phyloP scores from a whole-genome alignment of 92 coral and sea anemone species.

The Paragorgia papillata region DNA sequence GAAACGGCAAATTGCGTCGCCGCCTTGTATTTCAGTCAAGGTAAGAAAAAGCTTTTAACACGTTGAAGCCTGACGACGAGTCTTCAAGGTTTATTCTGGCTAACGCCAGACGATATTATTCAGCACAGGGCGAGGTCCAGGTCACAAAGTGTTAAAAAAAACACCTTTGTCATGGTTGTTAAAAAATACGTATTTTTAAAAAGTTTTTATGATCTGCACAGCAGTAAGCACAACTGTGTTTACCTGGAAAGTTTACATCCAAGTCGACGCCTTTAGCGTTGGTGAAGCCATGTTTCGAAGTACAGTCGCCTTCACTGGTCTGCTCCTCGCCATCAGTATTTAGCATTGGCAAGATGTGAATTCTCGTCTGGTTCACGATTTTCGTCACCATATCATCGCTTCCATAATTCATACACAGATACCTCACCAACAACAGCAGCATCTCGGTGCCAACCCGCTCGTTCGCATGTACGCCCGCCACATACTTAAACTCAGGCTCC shows the following conservation, averaged over 20 bases:
- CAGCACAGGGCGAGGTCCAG: too few relatives aligned
- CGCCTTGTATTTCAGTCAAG: too few relatives aligned
- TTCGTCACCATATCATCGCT: conserved; percentile 87
- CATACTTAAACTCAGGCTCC: conserved; percentile 92
- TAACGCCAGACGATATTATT: too few relatives aligned
- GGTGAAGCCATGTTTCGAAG: conserved; percentile 69
- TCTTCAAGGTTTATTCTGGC: too few relatives aligned
- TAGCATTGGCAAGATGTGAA: conserved; percentile 83
- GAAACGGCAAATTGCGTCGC: too few relatives aligned
- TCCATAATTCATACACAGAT: conserved; percentile 92
- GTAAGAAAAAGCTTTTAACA: too few relatives aligned
- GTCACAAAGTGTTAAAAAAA: too few relatives aligned
- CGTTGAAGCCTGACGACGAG: too few relatives aligned
- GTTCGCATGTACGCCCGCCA: conserved; percentile 95
- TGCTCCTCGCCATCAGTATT: conserved; percentile 82
- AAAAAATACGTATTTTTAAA: too few relatives aligned
- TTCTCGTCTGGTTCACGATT: conserved; percentile 76
- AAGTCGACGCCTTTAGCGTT: conserved; percentile 91
- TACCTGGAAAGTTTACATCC: conserved; percentile 83
- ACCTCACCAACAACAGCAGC: conserved; percentile 79
- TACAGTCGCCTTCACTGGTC: conserved; percentile 85
- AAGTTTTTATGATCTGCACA: too few relatives aligned
- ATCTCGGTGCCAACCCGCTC: conserved; percentile 94
- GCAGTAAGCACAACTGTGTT: neutral
- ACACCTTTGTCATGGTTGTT: neutral